Conservation (phyloP, 2,797 vertebrate species). For the Geotria australis region DNA sequence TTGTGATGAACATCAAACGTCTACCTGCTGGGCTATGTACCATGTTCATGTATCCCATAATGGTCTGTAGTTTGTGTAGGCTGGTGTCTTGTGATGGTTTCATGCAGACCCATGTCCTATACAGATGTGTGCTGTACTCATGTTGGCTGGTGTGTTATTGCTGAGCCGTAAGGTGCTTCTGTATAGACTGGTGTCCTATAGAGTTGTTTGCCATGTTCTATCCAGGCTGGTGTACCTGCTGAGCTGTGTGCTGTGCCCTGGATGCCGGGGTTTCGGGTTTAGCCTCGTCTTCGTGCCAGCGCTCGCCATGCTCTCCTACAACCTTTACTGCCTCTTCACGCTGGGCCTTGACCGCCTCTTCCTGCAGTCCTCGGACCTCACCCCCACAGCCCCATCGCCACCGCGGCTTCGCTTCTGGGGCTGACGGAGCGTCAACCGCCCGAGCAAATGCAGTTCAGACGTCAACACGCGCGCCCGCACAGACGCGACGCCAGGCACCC, state of each 20-base stretch:
- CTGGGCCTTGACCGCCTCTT: slow-evolving; percentile 11
- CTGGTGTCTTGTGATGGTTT: too few relatives aligned
- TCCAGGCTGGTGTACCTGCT: slow-evolving; percentile 20
- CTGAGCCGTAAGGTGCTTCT: too few relatives aligned
- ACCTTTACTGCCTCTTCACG: slow-evolving; percentile 19
- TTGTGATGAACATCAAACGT: too few relatives aligned
- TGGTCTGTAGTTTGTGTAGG: too few relatives aligned
- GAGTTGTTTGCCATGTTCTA: background rate
- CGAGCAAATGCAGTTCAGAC: too few relatives aligned
- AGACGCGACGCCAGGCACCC: too few relatives aligned
- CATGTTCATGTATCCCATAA: too few relatives aligned
- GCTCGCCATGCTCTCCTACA: slow-evolving; percentile 16
- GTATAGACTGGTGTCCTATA: background rate
- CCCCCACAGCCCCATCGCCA: slow-evolving; percentile 14
- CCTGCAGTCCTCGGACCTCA: slow-evolving; percentile 8
- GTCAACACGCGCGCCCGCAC: too few relatives aligned
- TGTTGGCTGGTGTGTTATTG: too few relatives aligned
- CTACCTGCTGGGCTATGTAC: too few relatives aligned
- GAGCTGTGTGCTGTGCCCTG: slow-evolving; percentile 13
- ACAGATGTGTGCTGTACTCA: too few relatives aligned
- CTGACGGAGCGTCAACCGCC: background rate
- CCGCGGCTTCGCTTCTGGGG: slow-evolving; percentile 2
- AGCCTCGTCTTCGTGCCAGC: slow-evolving; percentile 22
- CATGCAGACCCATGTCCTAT: too few relatives aligned
- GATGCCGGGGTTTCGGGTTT: slow-evolving; percentile 21